Evolutionary conservation across 1,140 invertebrate species (phyloP), one percentile per base, ranked within the genome.

Genomic region (Diuraphis noxia): DNA sequence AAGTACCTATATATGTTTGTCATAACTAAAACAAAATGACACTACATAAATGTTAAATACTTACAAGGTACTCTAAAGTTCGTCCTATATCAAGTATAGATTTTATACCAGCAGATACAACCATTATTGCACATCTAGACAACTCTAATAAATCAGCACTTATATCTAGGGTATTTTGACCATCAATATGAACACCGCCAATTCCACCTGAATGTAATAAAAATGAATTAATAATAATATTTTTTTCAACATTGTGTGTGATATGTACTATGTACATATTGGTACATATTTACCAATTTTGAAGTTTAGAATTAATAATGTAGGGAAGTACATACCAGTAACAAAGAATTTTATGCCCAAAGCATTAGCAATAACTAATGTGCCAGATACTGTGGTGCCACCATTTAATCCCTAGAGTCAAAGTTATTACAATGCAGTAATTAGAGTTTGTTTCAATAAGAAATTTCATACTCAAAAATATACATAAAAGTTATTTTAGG

Each of bases 331-430:
- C 79, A 21, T 92, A 93, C 97, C 97, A 86, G 99, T 99, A 17
- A 98, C 98, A 95, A 99, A 99, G 81, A 99, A 95, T n/a, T 95
- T 95, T 93, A 99, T 98, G 19, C 96, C 97, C 49, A 96, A 96
- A 92, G 95, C 94, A 79, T 98, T 95, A 6, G 98, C 97, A 25
- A 97, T 95, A 23, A 98, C 94, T 94, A 99, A 97, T 9, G 99
- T 99, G 10, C 96, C 98, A 13, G 98, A 97, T 1, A 99, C 99
- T 1, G 99, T 99, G 0, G 98, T 99, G 5, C 99, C 99, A 19
- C 98, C 99, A 94, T 96, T 96, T 49, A 96, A 93, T 92, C 95
- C 94, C 93, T 96, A 92, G 38, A 93, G 30, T 43, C 30, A 84
- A 30, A 84, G 13, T n/a, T 84, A 36, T 85, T n/a, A 72, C 13